Evolutionary conservation across 2,797 vertebrate genomes (phyloP), one percentile per base, ranked within the genome.

Genomic region (Okamejei kenojei): DNA sequence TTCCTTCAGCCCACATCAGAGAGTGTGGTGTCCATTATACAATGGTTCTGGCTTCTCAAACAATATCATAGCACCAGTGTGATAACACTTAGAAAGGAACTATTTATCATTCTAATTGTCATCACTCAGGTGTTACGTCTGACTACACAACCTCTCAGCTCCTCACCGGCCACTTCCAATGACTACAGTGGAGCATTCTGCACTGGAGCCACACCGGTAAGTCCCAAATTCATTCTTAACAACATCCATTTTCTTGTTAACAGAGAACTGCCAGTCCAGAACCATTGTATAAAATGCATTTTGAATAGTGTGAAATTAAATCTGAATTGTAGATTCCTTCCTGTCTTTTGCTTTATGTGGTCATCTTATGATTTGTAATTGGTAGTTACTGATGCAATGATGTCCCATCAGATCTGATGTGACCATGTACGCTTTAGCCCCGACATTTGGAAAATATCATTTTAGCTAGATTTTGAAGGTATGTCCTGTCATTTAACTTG

Each of bases 41-140:
- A 92, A 92, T 92, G 90, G 90, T 92, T 92, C 90, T 92, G 90
- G 90, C 90, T 92, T 74, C 71, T 92, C 90, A 73, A 71, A 91
- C 68, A 92, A 92, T 92, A 38, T 92, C 90, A 92, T 92, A 92
- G 90, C 90, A 92, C 90, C 90, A 92, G 90, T 92, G 90, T 92
- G 90, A 92, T 92, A 92, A 92, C 90, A 92, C 71, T 92, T 92
- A 92, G 90, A 92, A 92, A 71, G 90, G 90, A 92, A 76, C 90
- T 76, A 92, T 92, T 92, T 92, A 92, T 92, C 90, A 92, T 92
- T 92, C 90, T 92, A 92, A 92, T 92, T 92, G 90, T 92, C 90
- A 92, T 92, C 90, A 92, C 90, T 92, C 90, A 92, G 90, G 90
- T 92, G 90, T 92, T 92, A 45, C 90, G 90, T 92, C 68, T 92